Evolutionary conservation across 2,888 invertebrate species (phyloP).

Genomic region (Bembecia ichneumoniformis): DNA sequence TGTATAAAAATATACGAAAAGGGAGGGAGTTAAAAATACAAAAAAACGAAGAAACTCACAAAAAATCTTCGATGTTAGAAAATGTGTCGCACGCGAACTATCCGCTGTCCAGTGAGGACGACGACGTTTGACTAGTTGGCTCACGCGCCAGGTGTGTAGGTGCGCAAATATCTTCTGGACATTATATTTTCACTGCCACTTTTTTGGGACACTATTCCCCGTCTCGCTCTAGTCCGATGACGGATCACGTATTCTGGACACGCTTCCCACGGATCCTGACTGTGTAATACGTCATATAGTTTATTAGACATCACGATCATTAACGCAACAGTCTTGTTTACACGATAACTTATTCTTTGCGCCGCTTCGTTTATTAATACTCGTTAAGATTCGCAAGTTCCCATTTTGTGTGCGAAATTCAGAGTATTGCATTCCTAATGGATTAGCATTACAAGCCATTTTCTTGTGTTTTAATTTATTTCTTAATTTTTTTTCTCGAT

Average conservation of each 20-base stretch:
- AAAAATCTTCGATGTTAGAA: conserved; percentile 21
- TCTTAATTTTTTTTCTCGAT: no score
- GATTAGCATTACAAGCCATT: no score
- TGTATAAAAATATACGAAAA: neutral
- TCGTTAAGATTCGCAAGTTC: neutral
- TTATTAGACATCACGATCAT: conserved; percentile 1
- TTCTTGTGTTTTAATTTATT: no score
- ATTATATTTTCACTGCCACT: conserved; percentile 54
- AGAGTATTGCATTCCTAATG: no score
- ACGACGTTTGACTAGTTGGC: conserved; percentile 46
- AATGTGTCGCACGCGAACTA: conserved; percentile 25
- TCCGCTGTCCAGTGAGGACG: conserved; percentile 35
- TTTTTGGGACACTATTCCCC: conserved; percentile 35
- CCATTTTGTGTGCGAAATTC: no score
- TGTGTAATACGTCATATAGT: conserved; percentile 5
- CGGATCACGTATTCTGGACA: conserved; percentile 12
- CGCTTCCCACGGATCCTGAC: conserved; percentile 13
- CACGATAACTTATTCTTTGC: conserved; percentile 9
- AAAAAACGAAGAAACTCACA: conserved; percentile 32
- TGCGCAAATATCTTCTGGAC: conserved; percentile 46
- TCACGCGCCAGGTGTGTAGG: conserved; percentile 45
- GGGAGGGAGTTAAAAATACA: neutral
- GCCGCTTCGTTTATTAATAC: conserved; percentile 3
- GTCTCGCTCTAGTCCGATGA: conserved; percentile 24
- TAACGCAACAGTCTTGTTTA: neutral